Evolutionary conservation across 2,113 vertebrate genomes (phyloP).

Genomic region (Pithys albifrons): DNA sequence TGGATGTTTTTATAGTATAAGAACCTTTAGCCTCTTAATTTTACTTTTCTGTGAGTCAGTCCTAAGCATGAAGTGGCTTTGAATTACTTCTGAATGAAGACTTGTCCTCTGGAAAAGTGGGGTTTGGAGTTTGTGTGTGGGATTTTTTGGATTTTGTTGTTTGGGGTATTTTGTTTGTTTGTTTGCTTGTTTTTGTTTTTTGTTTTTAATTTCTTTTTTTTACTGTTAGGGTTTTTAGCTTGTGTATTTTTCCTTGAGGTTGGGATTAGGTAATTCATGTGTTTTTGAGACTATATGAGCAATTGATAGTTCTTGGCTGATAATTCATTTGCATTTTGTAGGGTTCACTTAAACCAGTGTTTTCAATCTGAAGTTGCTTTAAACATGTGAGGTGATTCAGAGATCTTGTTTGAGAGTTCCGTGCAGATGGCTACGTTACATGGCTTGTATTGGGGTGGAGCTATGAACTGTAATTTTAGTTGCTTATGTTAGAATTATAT

Average conservation of each 20-base stretch:
- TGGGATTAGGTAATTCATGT: neutral
- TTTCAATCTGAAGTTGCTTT: neutral
- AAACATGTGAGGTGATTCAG: neutral
- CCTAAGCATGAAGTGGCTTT: neutral
- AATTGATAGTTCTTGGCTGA: neutral
- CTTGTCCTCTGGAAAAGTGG: neutral
- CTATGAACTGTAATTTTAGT: neutral
- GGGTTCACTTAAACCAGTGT: neutral
- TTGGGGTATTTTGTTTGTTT: neutral
- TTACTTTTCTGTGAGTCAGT: neutral
- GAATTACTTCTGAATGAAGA: neutral
- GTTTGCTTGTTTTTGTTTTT: too few relatives aligned
- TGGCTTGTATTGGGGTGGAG: neutral
- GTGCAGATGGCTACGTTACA: fast-evolving
- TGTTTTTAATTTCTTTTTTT: too few relatives aligned
- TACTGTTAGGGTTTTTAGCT: neutral
- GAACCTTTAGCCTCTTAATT: neutral
- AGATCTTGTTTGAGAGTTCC: neutral
- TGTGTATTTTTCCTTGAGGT: neutral
- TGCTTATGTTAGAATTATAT: neutral
- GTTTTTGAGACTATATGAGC: neutral
- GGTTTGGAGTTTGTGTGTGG: neutral
- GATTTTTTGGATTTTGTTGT: neutral
- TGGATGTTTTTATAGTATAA: neutral
- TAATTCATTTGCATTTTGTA: neutral